phyloP scores from a whole-genome alignment of 2,888 invertebrate genomes.

The Troilus luridus region DNA sequence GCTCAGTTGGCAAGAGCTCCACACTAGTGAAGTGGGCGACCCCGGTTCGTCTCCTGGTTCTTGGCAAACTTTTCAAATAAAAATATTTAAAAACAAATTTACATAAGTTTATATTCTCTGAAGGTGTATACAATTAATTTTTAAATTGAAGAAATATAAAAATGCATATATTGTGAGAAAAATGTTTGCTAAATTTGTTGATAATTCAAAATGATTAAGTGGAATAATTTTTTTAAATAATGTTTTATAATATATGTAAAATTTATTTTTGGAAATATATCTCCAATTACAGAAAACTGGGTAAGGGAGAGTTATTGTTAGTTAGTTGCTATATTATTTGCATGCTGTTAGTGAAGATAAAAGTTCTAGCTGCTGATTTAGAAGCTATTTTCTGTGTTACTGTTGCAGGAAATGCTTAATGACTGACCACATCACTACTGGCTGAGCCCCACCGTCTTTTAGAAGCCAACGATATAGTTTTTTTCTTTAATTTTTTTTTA shows the following conservation, averaged over 20 bases:
- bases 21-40: too few relatives aligned
- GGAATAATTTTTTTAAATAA: neutral
- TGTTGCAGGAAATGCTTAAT: constrained; percentile 58
- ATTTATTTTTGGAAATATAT: neutral
- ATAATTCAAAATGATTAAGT: neutral
- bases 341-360: neutral
- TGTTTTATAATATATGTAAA: neutral
- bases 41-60: too few relatives aligned
- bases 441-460: constrained; percentile 61
- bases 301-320: neutral
- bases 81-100: too few relatives aligned
- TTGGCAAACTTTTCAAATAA: too few relatives aligned
- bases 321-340: neutral
- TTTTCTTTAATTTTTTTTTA: neutral
- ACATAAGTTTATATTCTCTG: neutral
- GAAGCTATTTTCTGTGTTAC: constrained; percentile 43
- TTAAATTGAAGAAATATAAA: neutral
- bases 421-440: constrained; percentile 58
- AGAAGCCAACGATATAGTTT: constrained; percentile 56
- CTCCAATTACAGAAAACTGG: neutral
- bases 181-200: neutral
- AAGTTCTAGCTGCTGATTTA: neutral
- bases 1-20: too few relatives aligned
- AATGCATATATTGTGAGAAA: neutral
- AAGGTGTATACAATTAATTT: neutral